phyloP scores from a whole-genome alignment of 2,888 invertebrate genomes.

The Protodeltote pygarga region DNA sequence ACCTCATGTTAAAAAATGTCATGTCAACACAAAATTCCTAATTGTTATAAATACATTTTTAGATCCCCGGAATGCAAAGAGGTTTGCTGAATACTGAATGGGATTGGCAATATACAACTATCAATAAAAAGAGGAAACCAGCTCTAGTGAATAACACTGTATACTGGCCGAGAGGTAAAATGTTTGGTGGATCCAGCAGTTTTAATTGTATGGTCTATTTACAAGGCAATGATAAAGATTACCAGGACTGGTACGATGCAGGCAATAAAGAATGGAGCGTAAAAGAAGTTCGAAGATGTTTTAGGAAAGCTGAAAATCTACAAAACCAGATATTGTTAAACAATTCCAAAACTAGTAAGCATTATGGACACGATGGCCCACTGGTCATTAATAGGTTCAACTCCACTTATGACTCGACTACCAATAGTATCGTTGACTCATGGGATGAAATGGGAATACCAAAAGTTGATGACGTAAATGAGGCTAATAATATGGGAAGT shows the following conservation, averaged over 20 bases:
- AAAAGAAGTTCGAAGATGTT: constrained; percentile 30
- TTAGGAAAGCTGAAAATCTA: constrained; percentile 39
- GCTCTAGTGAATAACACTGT: constrained; percentile 38
- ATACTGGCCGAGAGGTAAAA: constrained; percentile 87
- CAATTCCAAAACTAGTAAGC: constrained; percentile 59
- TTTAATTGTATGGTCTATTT: constrained; percentile 86
- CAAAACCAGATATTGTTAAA: constrained; percentile 16
- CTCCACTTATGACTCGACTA: background rate
- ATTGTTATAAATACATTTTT: background rate
- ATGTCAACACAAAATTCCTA: background rate
- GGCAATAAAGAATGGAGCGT: constrained; percentile 61
- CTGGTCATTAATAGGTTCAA: constrained; percentile 29
- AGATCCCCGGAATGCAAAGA: background rate
- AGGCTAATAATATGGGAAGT: constrained; percentile 25
- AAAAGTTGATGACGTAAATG: constrained; percentile 29
- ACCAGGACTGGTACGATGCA: constrained; percentile 82
- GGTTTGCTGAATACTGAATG: background rate
- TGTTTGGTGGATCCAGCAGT: constrained; percentile 85
- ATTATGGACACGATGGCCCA: constrained; percentile 42
- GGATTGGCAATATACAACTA: constrained; percentile 39
- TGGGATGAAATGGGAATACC: constrained; percentile 30
- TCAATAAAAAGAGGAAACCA: constrained; percentile 35
- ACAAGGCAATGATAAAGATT: constrained; percentile 80
- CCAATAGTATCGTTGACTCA: constrained; percentile 17
- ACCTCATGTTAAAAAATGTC: constrained; percentile 3